Evolutionary conservation across 1,140 invertebrate genomes (phyloP), one percentile per base, ranked within the genome.

Genomic region (Pogonognathellus flavescens): DNA sequence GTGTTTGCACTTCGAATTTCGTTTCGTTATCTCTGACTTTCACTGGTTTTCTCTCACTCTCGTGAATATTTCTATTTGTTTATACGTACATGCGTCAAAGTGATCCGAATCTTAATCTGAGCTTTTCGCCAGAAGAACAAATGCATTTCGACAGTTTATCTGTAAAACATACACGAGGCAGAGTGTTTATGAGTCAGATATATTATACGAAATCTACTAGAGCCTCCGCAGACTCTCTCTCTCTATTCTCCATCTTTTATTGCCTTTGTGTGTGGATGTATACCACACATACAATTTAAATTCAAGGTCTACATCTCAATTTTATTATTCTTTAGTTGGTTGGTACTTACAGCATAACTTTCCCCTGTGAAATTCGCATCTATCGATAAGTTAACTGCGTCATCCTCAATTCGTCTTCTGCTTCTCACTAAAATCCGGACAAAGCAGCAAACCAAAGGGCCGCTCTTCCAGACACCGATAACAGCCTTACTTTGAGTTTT

Each of bases 351-450:
- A 16, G 10, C 70, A 41, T 76, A 76, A 76, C 70, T 66, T 66
- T 49, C 70, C 70, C 70, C 49, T 50, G 70, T 50, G 70, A 76
- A 76, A 76, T 76, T 31, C 70, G n/a, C 70, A 76, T 76, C 41
- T 76, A 76, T 76, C 70, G 70, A 76, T 76, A 76, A 76, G 70
- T 49, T 76, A 76, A 76, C 31, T 41, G 49, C 70, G 31, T 76
- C 70, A 14, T 76, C 70, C 70, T 76, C 70, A 49, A 76, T 76
- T 76, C 20, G n/a, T 31, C 31, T n/a, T 76, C 16, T 7, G 16
- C 70, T 50, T n/a, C 31, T 49, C 14, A 72, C 14, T 16, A 7
- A 14, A 49, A 76, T 41, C 41, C 22, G 31, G 20, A 66, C 22
- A 66, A 20, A 66, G 25, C 31, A 49, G 31, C n/a, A 76, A 76